Conservation (phyloP, 2,797 vertebrate genomes). For the Poeciliopsis gracilis region DNA sequence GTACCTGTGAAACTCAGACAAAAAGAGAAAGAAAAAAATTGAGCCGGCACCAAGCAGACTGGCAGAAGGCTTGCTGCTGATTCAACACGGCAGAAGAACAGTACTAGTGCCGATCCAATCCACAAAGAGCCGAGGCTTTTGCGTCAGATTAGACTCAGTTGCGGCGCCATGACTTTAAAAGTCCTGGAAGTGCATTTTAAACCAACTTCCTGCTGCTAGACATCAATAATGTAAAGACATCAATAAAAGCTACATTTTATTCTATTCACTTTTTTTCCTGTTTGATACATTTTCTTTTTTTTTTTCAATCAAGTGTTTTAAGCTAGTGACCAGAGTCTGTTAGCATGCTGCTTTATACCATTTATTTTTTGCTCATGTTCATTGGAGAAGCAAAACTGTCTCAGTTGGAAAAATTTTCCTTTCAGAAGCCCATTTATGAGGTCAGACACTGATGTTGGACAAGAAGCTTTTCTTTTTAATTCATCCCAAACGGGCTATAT, state of each 20-base stretch:
- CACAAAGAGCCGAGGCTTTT: slow-evolving; percentile 7
- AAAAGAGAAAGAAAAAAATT: background rate
- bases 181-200: background rate
- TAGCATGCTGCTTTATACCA: background rate
- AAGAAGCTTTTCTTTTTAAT: background rate
- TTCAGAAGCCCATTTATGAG: background rate
- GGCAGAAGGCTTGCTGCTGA: slow-evolving; percentile 7
- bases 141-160: slow-evolving; percentile 3
- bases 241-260: background rate
- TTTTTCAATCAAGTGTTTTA: background rate
- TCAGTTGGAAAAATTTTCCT: background rate
- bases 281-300: background rate
- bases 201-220: background rate
- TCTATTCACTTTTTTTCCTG: background rate
- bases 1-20: slow-evolving; percentile 23
- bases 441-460: background rate
- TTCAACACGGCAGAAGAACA: slow-evolving; percentile 8
- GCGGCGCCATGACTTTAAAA: background rate
- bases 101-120: background rate
- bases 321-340: background rate
- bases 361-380: background rate
- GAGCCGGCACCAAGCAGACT: slow-evolving; percentile 12
- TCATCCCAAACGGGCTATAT: background rate
- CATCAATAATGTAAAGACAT: background rate
- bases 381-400: background rate